phyloP scores from a whole-genome alignment of 2,888 invertebrate genomes.

The Laothoe populi region DNA sequence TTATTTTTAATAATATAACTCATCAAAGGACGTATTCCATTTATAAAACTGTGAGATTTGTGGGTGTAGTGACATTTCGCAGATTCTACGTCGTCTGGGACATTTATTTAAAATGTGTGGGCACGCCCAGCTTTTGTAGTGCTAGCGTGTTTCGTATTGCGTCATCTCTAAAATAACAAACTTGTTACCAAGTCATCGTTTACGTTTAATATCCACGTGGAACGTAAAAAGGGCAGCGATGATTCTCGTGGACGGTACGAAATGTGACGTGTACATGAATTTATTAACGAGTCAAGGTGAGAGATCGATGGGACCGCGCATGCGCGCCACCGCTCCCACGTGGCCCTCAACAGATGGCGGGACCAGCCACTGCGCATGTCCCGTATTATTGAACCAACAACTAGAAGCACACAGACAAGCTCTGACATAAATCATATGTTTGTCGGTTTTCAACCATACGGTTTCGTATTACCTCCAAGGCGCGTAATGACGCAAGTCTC shows the following conservation, averaged over 20 bases:
- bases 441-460: slow-evolving; percentile 73
- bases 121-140: background rate
- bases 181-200: background rate
- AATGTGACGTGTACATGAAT: slow-evolving; percentile 71
- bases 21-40: background rate
- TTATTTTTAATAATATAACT: too few relatives aligned
- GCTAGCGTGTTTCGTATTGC: background rate
- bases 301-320: slow-evolving; percentile 77
- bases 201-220: slow-evolving; percentile 19
- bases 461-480: slow-evolving; percentile 74
- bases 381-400: slow-evolving; percentile 64
- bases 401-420: slow-evolving; percentile 46
- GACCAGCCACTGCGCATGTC: slow-evolving; percentile 71
- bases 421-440: slow-evolving; percentile 78
- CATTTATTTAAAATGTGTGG: background rate
- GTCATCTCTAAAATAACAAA: background rate
- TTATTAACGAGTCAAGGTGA: slow-evolving; percentile 79
- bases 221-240: slow-evolving; percentile 41
- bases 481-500: slow-evolving; percentile 72
- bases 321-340: slow-evolving; percentile 52
- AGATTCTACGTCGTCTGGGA: background rate
- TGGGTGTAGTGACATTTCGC: background rate
- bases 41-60: background rate
- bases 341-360: slow-evolving; percentile 81
- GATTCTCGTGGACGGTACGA: slow-evolving; percentile 54